Conservation (phyloP, 2,797 vertebrate species). For the Channa striata region DNA sequence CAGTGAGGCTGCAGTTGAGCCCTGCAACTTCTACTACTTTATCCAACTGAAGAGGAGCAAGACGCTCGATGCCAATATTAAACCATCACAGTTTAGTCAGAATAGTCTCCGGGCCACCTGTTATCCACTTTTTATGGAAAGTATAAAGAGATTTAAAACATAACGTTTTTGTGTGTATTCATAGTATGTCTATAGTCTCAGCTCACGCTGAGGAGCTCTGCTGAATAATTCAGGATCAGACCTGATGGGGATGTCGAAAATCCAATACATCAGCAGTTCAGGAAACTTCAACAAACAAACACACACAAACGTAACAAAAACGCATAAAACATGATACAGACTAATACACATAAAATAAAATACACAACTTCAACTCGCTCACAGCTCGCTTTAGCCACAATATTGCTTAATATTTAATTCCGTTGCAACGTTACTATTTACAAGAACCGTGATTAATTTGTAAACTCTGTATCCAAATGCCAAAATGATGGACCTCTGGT, state of each 20-base stretch:
- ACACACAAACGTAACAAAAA: background rate
- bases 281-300: conserved; percentile 55
- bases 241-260: conserved; percentile 72
- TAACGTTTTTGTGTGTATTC: conserved; percentile 63
- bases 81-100: conserved; percentile 44
- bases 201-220: conserved; percentile 44
- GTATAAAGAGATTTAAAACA: conserved; percentile 59
- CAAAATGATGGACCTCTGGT: conserved; percentile 35
- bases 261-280: conserved; percentile 74
- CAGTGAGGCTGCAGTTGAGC: conserved; percentile 8
- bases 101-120: conserved; percentile 60
- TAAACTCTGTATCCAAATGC: conserved; percentile 5
- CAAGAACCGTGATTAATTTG: conserved; percentile 16
- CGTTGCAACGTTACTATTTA: conserved; percentile 21
- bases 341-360: conserved; percentile 39
- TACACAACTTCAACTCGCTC: conserved; percentile 36
- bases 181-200: conserved; percentile 46
- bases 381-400: conserved; percentile 5
- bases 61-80: conserved; percentile 32
- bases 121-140: conserved; percentile 69
- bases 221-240: conserved; percentile 77
- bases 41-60: conserved; percentile 40
- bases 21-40: conserved; percentile 33
- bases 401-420: conserved; percentile 50
- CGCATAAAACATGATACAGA: conserved; percentile 47